phyloP scores from a whole-genome alignment of 2,888 invertebrate genomes.

The Tryphoninae sp. region DNA sequence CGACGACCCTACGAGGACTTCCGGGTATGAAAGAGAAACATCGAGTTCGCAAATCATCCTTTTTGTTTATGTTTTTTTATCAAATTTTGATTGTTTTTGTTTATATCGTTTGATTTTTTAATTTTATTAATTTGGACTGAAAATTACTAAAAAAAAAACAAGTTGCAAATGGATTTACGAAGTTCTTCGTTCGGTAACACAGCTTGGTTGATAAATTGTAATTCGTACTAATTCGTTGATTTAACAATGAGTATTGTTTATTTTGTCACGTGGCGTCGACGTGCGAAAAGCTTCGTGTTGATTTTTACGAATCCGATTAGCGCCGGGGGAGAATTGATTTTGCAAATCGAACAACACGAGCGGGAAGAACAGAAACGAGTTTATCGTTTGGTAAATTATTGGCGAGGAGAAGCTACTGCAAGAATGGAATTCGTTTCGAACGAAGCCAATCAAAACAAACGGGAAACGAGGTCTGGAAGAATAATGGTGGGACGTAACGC shows the following conservation, averaged over 20 bases:
- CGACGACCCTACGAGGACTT: constrained; percentile 8
- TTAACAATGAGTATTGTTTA: no score
- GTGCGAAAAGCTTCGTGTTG: no score
- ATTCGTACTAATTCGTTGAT: no score
- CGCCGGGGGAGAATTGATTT: no score
- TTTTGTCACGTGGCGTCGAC: no score
- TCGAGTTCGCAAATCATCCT: not conserved
- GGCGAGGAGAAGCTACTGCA: not conserved
- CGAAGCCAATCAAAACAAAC: constrained; percentile 72
- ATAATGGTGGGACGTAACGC: constrained; percentile 22
- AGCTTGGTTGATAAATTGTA: no score
- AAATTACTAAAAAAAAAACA: not conserved
- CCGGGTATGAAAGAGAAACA: constrained; percentile 40
- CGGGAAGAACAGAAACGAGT: constrained; percentile 16
- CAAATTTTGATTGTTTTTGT: not conserved
- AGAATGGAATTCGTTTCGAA: constrained; percentile 43
- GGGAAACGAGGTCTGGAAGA: constrained; percentile 53
- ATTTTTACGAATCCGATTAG: no score
- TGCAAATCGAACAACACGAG: not conserved
- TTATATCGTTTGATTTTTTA: not conserved
- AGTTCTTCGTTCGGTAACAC: not conserved
- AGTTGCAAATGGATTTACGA: not conserved
- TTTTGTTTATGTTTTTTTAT: not conserved
- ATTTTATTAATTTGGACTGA: constrained; percentile 2
- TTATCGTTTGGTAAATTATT: constrained; percentile 6